phyloP scores from a whole-genome alignment of 2,113 vertebrate genomes.

The Dromiciops gliroides region DNA sequence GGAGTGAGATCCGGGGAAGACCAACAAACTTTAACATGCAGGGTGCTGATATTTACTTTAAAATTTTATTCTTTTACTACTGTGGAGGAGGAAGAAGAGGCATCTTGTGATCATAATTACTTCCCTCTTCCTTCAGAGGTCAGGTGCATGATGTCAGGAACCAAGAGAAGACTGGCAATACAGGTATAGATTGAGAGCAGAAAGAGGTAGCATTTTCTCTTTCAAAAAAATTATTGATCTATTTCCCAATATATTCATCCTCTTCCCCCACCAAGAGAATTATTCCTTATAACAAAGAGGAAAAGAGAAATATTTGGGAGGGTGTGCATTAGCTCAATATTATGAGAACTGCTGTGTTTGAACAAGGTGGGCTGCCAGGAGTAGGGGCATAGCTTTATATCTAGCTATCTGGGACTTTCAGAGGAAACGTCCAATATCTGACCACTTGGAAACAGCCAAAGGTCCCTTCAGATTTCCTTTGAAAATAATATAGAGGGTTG shows the following conservation, averaged over 20 bases:
- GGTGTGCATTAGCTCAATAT: no score
- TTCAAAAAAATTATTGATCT: neutral
- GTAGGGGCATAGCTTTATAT: neutral
- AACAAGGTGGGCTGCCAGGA: neutral
- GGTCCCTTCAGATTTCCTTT: neutral
- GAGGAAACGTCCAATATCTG: neutral
- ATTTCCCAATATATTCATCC: neutral
- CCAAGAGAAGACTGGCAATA: neutral
- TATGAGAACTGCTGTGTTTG: no score
- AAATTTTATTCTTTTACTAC: neutral
- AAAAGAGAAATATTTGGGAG: neutral
- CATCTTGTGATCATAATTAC: constrained; percentile 47
- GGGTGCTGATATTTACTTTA: constrained; percentile 11
- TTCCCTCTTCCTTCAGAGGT: constrained; percentile 52
- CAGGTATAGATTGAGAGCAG: neutral
- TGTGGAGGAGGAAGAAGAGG: constrained; percentile 42
- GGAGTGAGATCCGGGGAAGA: neutral
- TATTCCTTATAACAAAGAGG: neutral
- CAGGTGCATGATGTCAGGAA: constrained; percentile 35
- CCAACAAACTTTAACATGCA: neutral
- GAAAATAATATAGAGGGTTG: neutral
- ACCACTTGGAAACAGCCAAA: neutral
- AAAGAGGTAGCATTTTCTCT: neutral
- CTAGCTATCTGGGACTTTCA: neutral
- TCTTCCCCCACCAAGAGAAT: neutral